phyloP scores from a whole-genome alignment of 1,140 invertebrate genomes.

The Pseudomyrmex dendroicus region DNA sequence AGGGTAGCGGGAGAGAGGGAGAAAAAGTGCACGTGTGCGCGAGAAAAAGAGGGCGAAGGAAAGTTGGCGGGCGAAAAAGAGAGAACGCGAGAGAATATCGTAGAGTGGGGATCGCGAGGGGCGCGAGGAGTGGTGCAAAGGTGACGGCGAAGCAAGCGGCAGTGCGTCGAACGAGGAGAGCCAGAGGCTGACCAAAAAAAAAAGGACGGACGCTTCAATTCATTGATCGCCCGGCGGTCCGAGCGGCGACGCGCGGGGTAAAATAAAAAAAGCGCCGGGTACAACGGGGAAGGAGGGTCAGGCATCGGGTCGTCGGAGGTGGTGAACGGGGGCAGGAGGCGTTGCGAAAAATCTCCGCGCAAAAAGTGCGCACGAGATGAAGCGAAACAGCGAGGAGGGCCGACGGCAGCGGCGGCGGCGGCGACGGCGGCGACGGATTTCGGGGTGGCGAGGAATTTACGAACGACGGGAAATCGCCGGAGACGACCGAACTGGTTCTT shows the following conservation, averaged over 20 bases:
- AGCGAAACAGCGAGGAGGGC: conserved; percentile 41
- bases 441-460: conserved; percentile 65
- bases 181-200: conserved; percentile 82
- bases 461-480: conserved; percentile 68
- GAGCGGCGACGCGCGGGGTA: conserved; percentile 81
- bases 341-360: conserved; percentile 81
- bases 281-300: conserved; percentile 65
- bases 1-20: conserved; percentile 28
- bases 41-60: conserved; percentile 68
- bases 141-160: conserved; percentile 76
- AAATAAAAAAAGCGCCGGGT: conserved; percentile 79
- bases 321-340: conserved; percentile 74
- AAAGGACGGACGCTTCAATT: conserved; percentile 84
- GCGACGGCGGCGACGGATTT: not conserved
- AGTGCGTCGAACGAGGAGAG: conserved; percentile 77
- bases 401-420: not conserved
- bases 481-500: conserved; percentile 58
- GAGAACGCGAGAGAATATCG: conserved; percentile 48
- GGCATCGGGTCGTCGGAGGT: conserved; percentile 68
- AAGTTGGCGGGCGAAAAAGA: conserved; percentile 59
- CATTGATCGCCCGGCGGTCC: conserved; percentile 84
- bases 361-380: conserved; percentile 71
- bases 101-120: conserved; percentile 59
- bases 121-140: conserved; percentile 63
- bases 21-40: conserved; percentile 61